phyloP scores from a whole-genome alignment of 2,797 vertebrate genomes.

The Neosilurus hyrtlii region DNA sequence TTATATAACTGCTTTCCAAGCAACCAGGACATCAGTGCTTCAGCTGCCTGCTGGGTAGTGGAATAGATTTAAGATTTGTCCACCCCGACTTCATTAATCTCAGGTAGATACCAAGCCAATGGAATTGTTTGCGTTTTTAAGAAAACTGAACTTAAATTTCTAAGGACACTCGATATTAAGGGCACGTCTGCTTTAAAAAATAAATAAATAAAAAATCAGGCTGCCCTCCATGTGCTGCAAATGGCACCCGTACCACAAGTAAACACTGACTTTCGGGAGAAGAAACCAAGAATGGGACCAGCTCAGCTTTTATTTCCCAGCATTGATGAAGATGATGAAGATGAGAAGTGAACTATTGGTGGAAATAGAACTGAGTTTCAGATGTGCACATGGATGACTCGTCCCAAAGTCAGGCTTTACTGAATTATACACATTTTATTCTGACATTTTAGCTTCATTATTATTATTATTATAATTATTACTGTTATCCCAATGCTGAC shows the following conservation, averaged over 20 bases:
- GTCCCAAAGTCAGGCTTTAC: neutral
- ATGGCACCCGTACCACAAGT: neutral
- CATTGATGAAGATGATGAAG: neutral
- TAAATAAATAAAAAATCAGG: too few species aligned
- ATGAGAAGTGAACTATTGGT: too few species aligned
- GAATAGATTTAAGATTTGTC: neutral
- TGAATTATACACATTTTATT: neutral
- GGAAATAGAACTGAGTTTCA: neutral
- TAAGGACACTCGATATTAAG: neutral
- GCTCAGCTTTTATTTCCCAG: neutral
- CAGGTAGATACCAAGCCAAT: neutral
- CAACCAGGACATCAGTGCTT: neutral
- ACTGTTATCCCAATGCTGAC: neutral
- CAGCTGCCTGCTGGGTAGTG: neutral
- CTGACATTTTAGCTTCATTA: neutral
- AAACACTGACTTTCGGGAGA: neutral
- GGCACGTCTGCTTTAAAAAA: neutral
- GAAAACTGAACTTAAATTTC: neutral
- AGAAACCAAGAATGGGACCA: neutral
- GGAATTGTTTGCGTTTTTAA: neutral
- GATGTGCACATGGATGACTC: neutral
- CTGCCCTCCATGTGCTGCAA: neutral
- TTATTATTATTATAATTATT: too few species aligned
- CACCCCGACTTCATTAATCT: neutral
- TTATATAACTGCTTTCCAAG: neutral